These are phyloP conservation scores for Rhabdornis inornatus DNA, from an alignment of 2,113 vertebrate genomes.

Conservation along the genomic window DNA sequence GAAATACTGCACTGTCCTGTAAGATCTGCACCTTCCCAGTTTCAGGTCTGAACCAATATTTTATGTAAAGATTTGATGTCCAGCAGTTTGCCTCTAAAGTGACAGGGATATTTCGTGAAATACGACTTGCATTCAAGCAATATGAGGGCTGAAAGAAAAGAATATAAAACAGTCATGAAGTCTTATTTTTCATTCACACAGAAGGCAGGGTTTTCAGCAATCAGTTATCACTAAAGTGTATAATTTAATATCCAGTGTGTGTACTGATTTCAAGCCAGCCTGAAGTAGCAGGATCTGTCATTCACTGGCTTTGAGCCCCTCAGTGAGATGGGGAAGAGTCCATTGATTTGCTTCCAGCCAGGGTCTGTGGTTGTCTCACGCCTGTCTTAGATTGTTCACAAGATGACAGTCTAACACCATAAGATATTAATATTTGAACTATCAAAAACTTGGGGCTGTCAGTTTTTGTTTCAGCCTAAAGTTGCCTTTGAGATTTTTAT, in stretches of 20 bases:
- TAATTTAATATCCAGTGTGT: not conserved
- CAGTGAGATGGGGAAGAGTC: not conserved
- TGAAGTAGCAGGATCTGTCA: not conserved
- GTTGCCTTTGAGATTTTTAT: not conserved
- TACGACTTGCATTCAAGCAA: not conserved
- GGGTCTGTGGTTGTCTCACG: not conserved
- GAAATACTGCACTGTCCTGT: not conserved
- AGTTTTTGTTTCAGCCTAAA: constrained; percentile 3
- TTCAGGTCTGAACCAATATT: not conserved
- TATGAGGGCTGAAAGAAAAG: not conserved
- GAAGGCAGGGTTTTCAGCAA: not conserved
- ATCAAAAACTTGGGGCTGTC: not conserved
- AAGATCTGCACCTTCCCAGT: not conserved
- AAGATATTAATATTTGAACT: constrained; percentile 8
- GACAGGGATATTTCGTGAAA: not conserved
- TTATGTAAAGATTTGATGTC: not conserved
- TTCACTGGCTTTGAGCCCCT: not conserved
- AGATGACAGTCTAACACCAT: constrained; percentile 29
- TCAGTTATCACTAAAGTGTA: not conserved
- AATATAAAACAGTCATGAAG: not conserved
- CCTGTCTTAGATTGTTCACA: constrained; percentile 5
- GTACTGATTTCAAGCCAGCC: not conserved
- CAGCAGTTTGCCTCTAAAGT: not conserved
- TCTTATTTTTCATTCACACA: not conserved
- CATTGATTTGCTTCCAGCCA: not conserved